Base-by-base conservation (phyloP, 2,888 invertebrate genomes). In the Branchipolynoe longqiensis region DNA sequence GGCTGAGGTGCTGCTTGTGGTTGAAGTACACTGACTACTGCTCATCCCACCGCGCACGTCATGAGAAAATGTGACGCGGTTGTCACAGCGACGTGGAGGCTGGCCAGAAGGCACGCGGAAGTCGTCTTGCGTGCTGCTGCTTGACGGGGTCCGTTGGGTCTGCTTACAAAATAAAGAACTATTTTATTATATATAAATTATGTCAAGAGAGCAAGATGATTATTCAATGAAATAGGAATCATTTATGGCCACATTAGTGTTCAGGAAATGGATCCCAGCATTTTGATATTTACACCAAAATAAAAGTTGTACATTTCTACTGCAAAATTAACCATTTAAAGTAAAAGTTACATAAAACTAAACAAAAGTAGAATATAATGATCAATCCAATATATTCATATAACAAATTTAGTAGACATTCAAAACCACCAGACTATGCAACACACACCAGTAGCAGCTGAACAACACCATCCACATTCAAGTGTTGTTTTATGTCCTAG, bases 21-120 rank as follows among this genome's bases (percentile, higher is more conserved):
- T 74, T 33, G 58, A n/a, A 41, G 62, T 54, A 41, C n/a, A 38
- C 58, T 58, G 58, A 18, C 36, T 28, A 22, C 83, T 59, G 40
- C 84, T 64, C 14, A 31, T 56, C 0, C 56, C 56, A 12, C 82
- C 82, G 3, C 12, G 33, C 38, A 82, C 82, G 31, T 58, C 54
- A 28, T 31, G 25, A 36, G 38, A 14, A 28, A 82, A 82, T 2
- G 58, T 56, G 33, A 82, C 82, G 1, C 82, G 58, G 40, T 2
- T 38, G 73, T 4, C 40, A 4, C 36, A 18, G 22, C 73, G 73
- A 1, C 41, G 41, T 12, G 78, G 78, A 6, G 54, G 8, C 78
- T 78, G 78, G 48, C 14, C 48, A n/a, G 48, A 25, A 4, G 78
- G 78, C 33, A 58, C 56, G 12, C 82, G 56, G 58, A 58, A 58